These are phyloP conservation scores for Dasypolia templi DNA, from an alignment of 2,888 invertebrate species.

Conservation along the genomic window DNA sequence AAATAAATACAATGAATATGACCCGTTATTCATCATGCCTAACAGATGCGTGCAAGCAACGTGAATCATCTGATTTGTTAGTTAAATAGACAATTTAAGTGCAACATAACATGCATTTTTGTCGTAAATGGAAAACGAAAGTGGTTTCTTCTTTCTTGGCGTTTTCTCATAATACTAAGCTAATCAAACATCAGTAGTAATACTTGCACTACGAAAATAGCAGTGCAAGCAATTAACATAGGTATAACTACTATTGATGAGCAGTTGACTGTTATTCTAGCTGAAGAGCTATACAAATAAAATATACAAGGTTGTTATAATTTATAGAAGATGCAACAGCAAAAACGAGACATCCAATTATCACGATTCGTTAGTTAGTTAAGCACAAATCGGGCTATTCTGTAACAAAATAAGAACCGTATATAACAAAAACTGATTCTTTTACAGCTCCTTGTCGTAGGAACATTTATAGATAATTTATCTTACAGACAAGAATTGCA, in stretches of 20 bases:
- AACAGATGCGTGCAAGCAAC: not conserved
- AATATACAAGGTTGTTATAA: too few species aligned
- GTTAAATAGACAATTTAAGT: not conserved
- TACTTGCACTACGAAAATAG: too few species aligned
- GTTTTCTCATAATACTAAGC: not conserved
- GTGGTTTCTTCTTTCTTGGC: not conserved
- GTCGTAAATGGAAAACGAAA: not conserved
- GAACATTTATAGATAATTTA: not conserved
- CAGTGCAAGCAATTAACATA: too few species aligned
- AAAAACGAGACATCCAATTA: too few species aligned
- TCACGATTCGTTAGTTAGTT: too few species aligned
- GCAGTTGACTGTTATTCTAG: too few species aligned
- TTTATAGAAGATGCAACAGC: too few species aligned
- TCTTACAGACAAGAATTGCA: not conserved
- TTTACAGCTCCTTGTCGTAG: not conserved
- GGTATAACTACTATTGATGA: too few species aligned
- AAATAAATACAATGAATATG: conserved; percentile 24
- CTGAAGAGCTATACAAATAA: too few species aligned
- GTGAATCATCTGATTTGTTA: conserved; percentile 11
- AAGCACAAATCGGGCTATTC: too few species aligned
- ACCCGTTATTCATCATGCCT: conserved; percentile 20
- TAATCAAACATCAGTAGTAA: too few species aligned
- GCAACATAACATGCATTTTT: not conserved
- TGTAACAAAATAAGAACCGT: too few species aligned
- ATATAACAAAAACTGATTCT: not conserved